Evolutionary conservation across 1,140 invertebrate genomes (phyloP), one percentile per base, ranked within the genome.

Genomic region (Heliothis virescens): DNA sequence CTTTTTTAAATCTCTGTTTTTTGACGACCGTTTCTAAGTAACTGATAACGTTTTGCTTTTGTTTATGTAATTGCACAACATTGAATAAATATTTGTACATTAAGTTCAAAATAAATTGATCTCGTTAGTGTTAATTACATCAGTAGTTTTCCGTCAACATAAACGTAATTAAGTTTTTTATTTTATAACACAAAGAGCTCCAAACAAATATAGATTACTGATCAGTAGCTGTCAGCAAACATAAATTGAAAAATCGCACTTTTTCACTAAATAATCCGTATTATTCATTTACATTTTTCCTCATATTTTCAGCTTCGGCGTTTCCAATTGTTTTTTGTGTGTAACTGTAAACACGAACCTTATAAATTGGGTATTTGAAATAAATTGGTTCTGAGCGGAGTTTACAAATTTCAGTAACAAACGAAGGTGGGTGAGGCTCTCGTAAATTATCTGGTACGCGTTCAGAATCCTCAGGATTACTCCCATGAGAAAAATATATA

Each of bases 1-100:
- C 76, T 57, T 85, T 85, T 82, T 59, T 63, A 69, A 78, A 50
- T 69, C 53, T 72, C 62, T 16, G 41, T 29, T 47, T 63, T 41
- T 18, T 71, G 26, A 53, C 67, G 48, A 57, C 52, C 52, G 52
- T n/a, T 34, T 72, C 21, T 16, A 34, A 57, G 69, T 26, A n/a
- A 10, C 15, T n/a, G 18, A 26, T 57, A 57, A 57, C 13, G 13
- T 29, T 71, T 50, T 3, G 15, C n/a, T 34, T 55, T 72, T 55
- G 52, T 53, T 57, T 72, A 34, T 18, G 41, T 41, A 72, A 72
- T 15, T 48, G 34, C 34, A 41, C 5, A 41, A 9, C 3, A 41
- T 0, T 41, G 34, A 41, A 41, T 41, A 41, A 41, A 41, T 41
- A 7, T 41, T 41, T 41, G 21, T 7, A 41, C 1, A 41, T 7